Percentiles rank a stretch among this genome's conserved stretches.
These are phyloP conservation scores for Digitonthophagus gazella DNA, from an alignment of 2,888 invertebrate genomes.

Conservation along the genomic window DNA sequence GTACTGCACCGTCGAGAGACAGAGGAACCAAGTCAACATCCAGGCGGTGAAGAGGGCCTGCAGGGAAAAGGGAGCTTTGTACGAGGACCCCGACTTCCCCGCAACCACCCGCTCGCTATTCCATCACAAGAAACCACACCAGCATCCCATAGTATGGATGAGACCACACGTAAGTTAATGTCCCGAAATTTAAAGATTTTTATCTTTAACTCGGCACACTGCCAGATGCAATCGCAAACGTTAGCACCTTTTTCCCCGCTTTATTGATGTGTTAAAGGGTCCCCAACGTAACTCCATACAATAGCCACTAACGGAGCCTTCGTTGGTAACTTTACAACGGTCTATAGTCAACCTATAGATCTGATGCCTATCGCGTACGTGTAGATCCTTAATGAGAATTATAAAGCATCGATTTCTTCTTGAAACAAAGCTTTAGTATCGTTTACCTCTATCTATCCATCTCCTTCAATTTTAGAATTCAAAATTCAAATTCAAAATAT, in stretches of 20 bases:
- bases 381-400: not conserved
- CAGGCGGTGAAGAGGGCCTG: slow-evolving; percentile 56
- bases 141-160: slow-evolving; percentile 62
- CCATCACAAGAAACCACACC: slow-evolving; percentile 57
- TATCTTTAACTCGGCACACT: not conserved
- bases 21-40: slow-evolving; percentile 51
- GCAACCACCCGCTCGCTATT: slow-evolving; percentile 56
- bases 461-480: too few species aligned
- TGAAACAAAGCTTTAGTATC: not conserved
- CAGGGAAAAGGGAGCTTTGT: slow-evolving; percentile 58
- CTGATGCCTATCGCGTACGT: not conserved
- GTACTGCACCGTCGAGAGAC: slow-evolving; percentile 55
- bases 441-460: too few species aligned
- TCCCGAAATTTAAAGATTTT: not conserved
- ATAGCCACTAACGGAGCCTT: too few species aligned
- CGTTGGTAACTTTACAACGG: not conserved
- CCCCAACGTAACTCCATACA: too few species aligned
- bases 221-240: not conserved
- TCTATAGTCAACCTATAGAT: not conserved
- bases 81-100: slow-evolving; percentile 64
- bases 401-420: not conserved
- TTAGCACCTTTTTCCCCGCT: not conserved
- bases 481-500: too few species aligned
- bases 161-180: slow-evolving; percentile 63
- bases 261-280: not conserved